Conservation (phyloP, 2,113 vertebrate species). For the Psophia crepitans region DNA sequence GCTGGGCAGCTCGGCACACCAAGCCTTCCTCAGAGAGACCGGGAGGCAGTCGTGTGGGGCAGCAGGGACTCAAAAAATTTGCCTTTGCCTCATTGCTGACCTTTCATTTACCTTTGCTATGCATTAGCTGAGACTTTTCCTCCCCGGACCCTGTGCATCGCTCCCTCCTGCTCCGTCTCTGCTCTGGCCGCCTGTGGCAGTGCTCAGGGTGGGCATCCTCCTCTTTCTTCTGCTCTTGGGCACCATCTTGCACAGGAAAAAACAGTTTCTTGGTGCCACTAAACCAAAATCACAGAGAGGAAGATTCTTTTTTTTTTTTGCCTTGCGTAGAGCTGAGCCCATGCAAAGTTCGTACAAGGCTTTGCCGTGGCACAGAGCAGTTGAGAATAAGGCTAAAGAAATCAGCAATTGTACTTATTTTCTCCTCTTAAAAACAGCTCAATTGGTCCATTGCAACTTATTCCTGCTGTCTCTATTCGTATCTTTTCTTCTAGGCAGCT, state of each 20-base stretch:
- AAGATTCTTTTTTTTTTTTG: not conserved
- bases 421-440: not conserved
- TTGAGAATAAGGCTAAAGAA: not conserved
- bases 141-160: not conserved
- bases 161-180: not conserved
- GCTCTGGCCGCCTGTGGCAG: not conserved
- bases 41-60: fast-evolving
- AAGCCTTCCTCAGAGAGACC: not conserved
- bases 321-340: not conserved
- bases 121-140: not conserved
- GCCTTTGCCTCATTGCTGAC: not conserved
- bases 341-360: not conserved
- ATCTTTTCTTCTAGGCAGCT: not conserved
- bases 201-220: not conserved
- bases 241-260: not conserved
- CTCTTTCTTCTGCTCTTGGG: not conserved
- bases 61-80: not conserved
- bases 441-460: not conserved
- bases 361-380: not conserved
- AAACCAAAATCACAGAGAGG: not conserved
- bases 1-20: not conserved
- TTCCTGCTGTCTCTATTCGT: not conserved
- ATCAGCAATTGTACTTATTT: not conserved
- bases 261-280: not conserved
- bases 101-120: not conserved